These are phyloP conservation scores for Acropternis orthonyx DNA, from an alignment of 2,797 vertebrate genomes.

Conservation along the genomic window DNA sequence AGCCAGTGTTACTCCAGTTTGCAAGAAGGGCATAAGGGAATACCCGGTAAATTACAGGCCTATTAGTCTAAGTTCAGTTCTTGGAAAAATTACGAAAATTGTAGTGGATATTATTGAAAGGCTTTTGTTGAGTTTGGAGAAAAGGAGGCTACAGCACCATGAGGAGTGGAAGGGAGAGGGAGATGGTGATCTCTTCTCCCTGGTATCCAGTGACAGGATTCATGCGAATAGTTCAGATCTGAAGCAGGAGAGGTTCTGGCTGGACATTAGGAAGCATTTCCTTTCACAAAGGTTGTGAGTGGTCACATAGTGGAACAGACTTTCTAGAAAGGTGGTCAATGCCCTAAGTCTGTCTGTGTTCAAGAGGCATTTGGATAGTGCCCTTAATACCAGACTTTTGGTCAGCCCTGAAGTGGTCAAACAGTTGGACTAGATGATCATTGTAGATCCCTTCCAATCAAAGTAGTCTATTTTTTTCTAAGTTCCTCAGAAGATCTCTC, in stretches of 20 bases:
- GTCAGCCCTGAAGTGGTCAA: neutral
- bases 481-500: neutral
- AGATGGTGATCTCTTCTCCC: neutral
- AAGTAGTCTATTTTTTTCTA: neutral
- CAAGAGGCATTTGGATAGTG: neutral
- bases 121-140: neutral
- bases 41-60: neutral
- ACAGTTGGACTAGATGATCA: neutral
- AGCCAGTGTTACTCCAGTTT: neutral
- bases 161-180: neutral
- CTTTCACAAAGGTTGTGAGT: neutral
- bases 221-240: accelerated
- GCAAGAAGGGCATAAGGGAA: neutral
- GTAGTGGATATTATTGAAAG: neutral
- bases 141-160: neutral
- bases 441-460: neutral
- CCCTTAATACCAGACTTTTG: neutral
- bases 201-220: accelerated
- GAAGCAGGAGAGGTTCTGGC: neutral
- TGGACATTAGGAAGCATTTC: neutral
- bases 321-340: accelerated
- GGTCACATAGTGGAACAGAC: neutral
- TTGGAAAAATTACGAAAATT: neutral
- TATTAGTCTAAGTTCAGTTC: neutral
- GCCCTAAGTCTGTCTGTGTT: neutral